Evolutionary conservation across 2,888 invertebrate species (phyloP), one percentile per base, ranked within the genome.

Genomic region (Adelognathus sp.): DNA sequence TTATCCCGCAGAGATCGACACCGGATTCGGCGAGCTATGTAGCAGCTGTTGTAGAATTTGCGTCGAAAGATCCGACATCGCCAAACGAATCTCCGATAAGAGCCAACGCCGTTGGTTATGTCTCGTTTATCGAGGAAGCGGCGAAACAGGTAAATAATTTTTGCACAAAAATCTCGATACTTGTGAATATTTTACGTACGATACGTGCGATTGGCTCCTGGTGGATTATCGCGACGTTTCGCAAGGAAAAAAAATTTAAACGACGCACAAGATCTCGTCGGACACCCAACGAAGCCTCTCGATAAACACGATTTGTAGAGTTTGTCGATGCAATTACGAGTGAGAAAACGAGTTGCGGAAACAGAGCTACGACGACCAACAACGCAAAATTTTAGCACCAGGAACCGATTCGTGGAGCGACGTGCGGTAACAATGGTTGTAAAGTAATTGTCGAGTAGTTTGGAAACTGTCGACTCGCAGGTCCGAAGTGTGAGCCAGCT

Each of bases 31-130:
- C 66, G n/a, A 84, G 66, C 21, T 89, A 89, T 58, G 63, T 72
- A 14, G 89, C 83, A 2, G 88, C 87, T 0, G 89, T 89, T 2
- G 88, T 88, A 4, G 88, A 89, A 69, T 89, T 82, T 75, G 31
- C 77, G 11, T 79, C 84, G n/a, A 56, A 61, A 70, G 29, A n/a
- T 24, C 18, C 29, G 61, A 78, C 11, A n/a, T 81, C 70, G 27
- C 29, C 14, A 24, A 76, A 73, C 5, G 6, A 46, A 36, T 21
- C 7, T 52, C 85, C 80, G 46, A 58, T 76, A 24, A 41, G 1
- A 54, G 29, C 1, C 21, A 87, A 87, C 33, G 41, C 82, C 6
- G 16, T 75, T 0, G 64, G 52, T 21, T 88, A 86, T 44, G 52
- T 82, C 4, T 7, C 76, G 2, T 81, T 83, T 9, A 85, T 88